Conservation (phyloP, 1,140 invertebrate species). For the Lysiphlebus fabarum region DNA sequence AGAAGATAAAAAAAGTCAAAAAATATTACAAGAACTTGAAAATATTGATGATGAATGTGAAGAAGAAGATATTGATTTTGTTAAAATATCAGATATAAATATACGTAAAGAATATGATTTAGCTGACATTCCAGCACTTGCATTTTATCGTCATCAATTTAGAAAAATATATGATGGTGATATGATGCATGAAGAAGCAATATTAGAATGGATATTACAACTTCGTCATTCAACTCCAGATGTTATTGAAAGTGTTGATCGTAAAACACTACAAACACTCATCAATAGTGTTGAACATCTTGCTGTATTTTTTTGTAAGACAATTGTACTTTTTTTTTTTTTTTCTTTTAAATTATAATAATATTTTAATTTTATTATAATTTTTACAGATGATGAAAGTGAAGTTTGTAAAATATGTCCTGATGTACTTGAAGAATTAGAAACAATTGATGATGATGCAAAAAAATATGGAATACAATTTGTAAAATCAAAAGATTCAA, state of each 20-base stretch:
- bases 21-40: constrained; percentile 85
- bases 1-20: constrained; percentile 84
- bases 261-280: constrained; percentile 83
- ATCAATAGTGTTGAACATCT: constrained; percentile 88
- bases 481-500: constrained; percentile 88
- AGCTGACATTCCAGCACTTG: constrained; percentile 74
- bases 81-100: constrained; percentile 87
- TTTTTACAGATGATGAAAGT: constrained; percentile 65
- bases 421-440: constrained; percentile 81
- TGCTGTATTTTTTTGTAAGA: constrained; percentile 90
- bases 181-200: constrained; percentile 86
- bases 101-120: constrained; percentile 88
- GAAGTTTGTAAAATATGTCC: constrained; percentile 74
- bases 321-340: constrained; percentile 26
- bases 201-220: constrained; percentile 85
- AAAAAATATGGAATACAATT: constrained; percentile 91
- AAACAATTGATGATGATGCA: constrained; percentile 92
- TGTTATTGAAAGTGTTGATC: constrained; percentile 88
- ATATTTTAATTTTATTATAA: too few relatives aligned
- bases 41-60: constrained; percentile 94
- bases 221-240: constrained; percentile 81
- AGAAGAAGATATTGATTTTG: constrained; percentile 87
- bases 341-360: too few relatives aligned
- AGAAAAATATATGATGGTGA: constrained; percentile 83
- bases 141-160: constrained; percentile 88